phyloP scores from a whole-genome alignment of 2,888 invertebrate genomes.

The Nebria salina region DNA sequence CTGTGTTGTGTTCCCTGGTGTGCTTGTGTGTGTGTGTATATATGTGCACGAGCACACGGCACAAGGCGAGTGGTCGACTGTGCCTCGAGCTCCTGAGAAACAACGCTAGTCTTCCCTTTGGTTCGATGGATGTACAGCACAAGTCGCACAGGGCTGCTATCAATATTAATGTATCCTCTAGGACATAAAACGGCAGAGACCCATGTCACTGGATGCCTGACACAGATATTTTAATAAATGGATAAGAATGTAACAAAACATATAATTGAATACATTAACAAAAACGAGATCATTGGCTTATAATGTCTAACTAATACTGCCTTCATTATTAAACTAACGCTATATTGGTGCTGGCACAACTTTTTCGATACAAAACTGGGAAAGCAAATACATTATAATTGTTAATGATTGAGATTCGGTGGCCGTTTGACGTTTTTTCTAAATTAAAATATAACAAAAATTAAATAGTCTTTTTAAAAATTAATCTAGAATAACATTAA shows the following conservation, averaged over 20 bases:
- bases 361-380: too few relatives aligned
- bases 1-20: constrained; percentile 17
- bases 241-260: background rate
- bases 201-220: constrained; percentile 7
- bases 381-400: too few relatives aligned
- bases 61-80: background rate
- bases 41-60: background rate
- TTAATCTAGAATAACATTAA: background rate
- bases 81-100: background rate
- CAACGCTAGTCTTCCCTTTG: background rate
- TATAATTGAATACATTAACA: background rate
- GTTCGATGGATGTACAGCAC: background rate
- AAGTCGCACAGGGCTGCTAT: constrained; percentile 7
- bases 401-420: too few relatives aligned
- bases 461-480: background rate
- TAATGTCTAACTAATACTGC: background rate
- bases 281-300: background rate
- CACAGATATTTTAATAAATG: background rate
- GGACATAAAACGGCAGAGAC: constrained; percentile 12
- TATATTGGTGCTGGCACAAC: too few relatives aligned
- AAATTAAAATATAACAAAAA: too few relatives aligned
- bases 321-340: too few relatives aligned
- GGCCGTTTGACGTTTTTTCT: too few relatives aligned
- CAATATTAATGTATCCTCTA: constrained; percentile 27
- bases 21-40: background rate